These are phyloP conservation scores for Zalophus californianus DNA, from an alignment of 2,797 vertebrate genomes.

Conservation along the genomic window DNA sequence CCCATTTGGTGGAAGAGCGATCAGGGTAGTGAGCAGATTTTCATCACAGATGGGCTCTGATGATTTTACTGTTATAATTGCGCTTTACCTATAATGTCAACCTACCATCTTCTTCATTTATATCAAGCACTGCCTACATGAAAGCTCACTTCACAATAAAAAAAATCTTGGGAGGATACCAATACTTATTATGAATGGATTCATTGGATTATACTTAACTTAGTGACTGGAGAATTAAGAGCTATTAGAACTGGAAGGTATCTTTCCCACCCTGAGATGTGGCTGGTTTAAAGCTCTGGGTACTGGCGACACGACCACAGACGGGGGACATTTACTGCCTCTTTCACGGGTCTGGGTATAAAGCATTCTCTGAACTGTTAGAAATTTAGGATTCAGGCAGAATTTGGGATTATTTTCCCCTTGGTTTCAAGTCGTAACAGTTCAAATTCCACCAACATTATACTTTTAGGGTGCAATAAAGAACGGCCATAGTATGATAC, in stretches of 20 bases:
- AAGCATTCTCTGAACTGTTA: background rate
- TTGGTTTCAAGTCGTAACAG: background rate
- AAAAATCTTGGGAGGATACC: background rate
- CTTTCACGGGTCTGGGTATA: background rate
- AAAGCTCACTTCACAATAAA: slow-evolving; percentile 19
- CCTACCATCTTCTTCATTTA: background rate
- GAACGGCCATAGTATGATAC: background rate
- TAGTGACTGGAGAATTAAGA: background rate
- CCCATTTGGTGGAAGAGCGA: background rate
- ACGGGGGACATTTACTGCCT: background rate
- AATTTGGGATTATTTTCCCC: background rate
- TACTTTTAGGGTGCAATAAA: background rate
- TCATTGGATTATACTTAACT: background rate
- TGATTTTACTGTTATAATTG: background rate
- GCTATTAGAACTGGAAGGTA: background rate
- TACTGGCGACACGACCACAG: background rate
- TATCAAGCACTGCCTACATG: background rate
- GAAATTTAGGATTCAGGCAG: slow-evolving; percentile 30
- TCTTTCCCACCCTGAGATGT: background rate
- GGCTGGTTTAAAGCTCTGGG: background rate
- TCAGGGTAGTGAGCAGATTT: background rate
- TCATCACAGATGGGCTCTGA: background rate
- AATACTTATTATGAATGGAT: background rate
- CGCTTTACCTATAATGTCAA: background rate
- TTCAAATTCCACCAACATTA: background rate